Conservation (phyloP, 1,140 invertebrate species). For the Phortica variegata region DNA sequence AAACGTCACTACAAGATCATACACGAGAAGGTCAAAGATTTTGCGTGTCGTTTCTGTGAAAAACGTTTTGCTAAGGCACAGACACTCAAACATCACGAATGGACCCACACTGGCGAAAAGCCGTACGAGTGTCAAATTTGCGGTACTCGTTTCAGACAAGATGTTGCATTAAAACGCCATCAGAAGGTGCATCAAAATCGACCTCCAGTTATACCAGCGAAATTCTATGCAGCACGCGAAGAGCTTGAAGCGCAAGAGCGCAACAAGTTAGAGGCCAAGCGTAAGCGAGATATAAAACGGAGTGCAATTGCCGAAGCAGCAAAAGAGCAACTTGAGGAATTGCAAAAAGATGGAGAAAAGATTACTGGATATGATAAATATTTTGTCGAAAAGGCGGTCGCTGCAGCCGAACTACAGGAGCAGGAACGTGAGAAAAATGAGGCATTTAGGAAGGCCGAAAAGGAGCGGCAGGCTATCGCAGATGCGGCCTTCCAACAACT, state of each 20-base stretch:
- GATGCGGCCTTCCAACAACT: conserved; percentile 46
- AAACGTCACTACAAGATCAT: conserved; percentile 52
- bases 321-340: conserved; percentile 38
- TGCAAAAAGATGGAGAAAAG: conserved; percentile 35
- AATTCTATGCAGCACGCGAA: conserved; percentile 46
- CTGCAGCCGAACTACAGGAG: conserved; percentile 39
- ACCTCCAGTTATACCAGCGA: conserved; percentile 42
- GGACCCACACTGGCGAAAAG: conserved; percentile 58
- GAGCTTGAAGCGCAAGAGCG: conserved; percentile 47
- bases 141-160: conserved; percentile 48
- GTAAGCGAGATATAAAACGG: conserved; percentile 39
- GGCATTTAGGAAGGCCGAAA: conserved; percentile 30
- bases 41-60: conserved; percentile 47
- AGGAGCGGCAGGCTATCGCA: conserved; percentile 39
- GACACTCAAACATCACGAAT: conserved; percentile 51
- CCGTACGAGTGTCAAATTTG: conserved; percentile 48
- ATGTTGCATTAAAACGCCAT: conserved; percentile 48
- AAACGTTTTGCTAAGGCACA: conserved; percentile 51
- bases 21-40: conserved; percentile 52
- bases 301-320: conserved; percentile 46
- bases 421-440: conserved; percentile 46
- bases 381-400: conserved; percentile 38
- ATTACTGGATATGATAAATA: conserved; percentile 19
- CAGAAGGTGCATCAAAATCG: conserved; percentile 49
- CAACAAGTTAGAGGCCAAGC: conserved; percentile 36